Evolutionary conservation across 2,888 invertebrate genomes (phyloP).

Genomic region (Ferrisia virgata): DNA sequence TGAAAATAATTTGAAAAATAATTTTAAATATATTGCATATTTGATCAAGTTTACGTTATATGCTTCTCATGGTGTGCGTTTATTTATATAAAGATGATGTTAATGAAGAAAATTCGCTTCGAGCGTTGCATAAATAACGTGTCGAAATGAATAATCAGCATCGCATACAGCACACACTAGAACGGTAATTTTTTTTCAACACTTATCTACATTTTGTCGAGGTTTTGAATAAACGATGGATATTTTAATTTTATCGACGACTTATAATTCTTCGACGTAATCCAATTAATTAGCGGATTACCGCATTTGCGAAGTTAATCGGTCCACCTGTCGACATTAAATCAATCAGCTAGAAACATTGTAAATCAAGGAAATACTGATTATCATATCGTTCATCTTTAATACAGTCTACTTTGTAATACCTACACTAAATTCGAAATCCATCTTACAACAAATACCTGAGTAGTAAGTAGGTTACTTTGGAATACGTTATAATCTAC

Average conservation of each 20-base stretch:
- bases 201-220: not conserved
- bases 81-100: conserved; percentile 20
- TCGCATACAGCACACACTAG: not conserved
- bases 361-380: not conserved
- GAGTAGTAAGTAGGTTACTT: no score
- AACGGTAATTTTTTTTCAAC: not conserved
- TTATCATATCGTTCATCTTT: no score
- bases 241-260: not conserved
- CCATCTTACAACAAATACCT: no score
- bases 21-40: conserved; percentile 8
- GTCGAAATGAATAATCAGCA: conserved; percentile 4
- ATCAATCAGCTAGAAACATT: not conserved
- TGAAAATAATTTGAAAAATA: not conserved
- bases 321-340: not conserved
- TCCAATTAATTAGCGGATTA: conserved; percentile 23
- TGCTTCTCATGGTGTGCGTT: not conserved
- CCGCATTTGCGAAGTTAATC: not conserved
- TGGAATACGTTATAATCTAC: no score
- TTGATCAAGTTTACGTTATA: not conserved
- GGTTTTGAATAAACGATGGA: not conserved
- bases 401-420: no score
- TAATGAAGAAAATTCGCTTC: conserved; percentile 6
- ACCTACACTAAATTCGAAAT: no score
- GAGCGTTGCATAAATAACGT: conserved; percentile 7
- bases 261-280: conserved; percentile 8